These are phyloP conservation scores for Himantopus leucocephalus DNA, from an alignment of 2,113 vertebrate genomes.

Conservation along the genomic window DNA sequence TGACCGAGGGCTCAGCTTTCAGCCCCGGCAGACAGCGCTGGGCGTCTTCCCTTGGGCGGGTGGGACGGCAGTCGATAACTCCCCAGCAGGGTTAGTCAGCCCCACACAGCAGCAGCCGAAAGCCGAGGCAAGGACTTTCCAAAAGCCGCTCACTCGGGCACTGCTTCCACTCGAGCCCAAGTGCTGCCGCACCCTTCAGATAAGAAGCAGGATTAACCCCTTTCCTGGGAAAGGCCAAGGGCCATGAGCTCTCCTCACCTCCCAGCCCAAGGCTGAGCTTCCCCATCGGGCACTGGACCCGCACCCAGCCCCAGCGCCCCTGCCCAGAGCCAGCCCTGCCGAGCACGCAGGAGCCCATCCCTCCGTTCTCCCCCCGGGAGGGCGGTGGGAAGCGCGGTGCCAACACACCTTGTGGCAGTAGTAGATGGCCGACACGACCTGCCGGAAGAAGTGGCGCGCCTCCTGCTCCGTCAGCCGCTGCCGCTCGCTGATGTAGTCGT, in stretches of 20 bases:
- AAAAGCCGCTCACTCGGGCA: not conserved
- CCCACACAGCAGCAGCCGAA: fast-evolving
- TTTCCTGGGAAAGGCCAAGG: not conserved
- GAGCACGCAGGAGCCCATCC: fast-evolving
- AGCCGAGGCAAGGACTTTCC: not conserved
- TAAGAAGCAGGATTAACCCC: not conserved
- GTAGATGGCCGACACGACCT: conserved; percentile 91
- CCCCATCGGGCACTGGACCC: fast-evolving
- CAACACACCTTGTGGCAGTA: conserved; percentile 89
- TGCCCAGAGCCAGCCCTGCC: too few species aligned
- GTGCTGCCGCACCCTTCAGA: not conserved
- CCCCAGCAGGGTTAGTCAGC: not conserved
- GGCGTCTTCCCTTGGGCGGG: not conserved
- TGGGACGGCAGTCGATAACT: not conserved
- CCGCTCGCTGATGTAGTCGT: conserved; percentile 90
- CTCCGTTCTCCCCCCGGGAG: fast-evolving
- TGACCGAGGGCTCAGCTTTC: not conserved
- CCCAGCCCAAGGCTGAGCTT: not conserved
- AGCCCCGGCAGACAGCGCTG: not conserved
- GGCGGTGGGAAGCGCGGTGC: fast-evolving
- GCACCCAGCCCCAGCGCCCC: not conserved
- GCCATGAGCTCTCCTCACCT: not conserved
- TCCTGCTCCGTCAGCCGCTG: conserved; percentile 83
- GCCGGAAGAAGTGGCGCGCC: conserved; percentile 90
- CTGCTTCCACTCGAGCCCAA: not conserved